phyloP scores from a whole-genome alignment of 2,113 vertebrate genomes.

The Merops nubicus region DNA sequence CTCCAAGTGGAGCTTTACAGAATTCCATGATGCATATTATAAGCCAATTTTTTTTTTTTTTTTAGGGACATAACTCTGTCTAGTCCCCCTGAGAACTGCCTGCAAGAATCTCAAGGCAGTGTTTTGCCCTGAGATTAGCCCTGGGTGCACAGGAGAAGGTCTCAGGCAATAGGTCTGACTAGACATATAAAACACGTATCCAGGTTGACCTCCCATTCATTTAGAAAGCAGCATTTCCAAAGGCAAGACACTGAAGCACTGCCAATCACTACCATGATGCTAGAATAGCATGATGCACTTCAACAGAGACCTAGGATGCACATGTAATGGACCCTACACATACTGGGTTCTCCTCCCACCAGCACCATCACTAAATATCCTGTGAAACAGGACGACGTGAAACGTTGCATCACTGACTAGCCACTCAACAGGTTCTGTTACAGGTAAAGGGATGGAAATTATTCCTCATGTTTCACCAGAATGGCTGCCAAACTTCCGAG shows the following conservation, averaged over 20 bases:
- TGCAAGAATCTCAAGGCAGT: background rate
- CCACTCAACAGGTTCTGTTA: background rate
- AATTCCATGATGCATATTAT: background rate
- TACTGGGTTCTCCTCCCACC: background rate
- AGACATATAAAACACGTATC: background rate
- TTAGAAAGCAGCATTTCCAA: background rate
- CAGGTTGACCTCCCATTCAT: background rate
- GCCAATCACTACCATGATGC: background rate
- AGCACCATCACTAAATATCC: background rate
- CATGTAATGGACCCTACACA: fast-evolving
- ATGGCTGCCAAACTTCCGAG: background rate
- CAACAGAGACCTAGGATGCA: background rate
- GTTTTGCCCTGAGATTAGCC: background rate
- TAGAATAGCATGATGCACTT: background rate
- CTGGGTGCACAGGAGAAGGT: background rate
- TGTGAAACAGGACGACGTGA: background rate
- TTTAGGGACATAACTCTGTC: background rate
- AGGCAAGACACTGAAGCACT: background rate
- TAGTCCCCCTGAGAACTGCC: background rate
- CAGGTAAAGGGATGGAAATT: background rate
- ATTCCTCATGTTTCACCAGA: background rate
- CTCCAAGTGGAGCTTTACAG: background rate
- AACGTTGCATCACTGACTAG: background rate
- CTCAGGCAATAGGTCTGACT: background rate
- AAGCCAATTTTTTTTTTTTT: background rate